A percentile compares a stretch with the other conserved stretches of the same genome.
These are phyloP conservation scores for Champsocephalus esox DNA, from an alignment of 2,797 vertebrate genomes.

Conservation along the genomic window DNA sequence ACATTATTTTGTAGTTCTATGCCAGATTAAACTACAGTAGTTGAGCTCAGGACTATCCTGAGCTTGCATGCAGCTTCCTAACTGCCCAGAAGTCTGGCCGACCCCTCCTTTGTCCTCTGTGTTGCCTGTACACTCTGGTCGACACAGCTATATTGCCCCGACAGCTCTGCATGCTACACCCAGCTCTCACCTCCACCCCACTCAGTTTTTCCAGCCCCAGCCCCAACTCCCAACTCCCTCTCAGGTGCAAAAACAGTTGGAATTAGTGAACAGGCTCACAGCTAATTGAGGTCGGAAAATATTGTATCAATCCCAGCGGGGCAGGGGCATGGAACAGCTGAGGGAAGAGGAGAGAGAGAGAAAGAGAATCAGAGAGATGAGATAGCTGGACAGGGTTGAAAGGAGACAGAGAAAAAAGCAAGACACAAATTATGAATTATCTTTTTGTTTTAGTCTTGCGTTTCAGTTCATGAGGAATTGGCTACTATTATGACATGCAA, in stretches of 20 bases:
- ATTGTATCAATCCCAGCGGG: conserved; percentile 88
- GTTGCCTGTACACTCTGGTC: conserved; percentile 77
- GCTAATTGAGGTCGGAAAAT: conserved; percentile 90
- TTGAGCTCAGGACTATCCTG: conserved; percentile 25
- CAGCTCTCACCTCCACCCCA: conserved; percentile 72
- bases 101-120: conserved; percentile 73
- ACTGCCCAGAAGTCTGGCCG: conserved; percentile 47
- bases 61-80: conserved; percentile 21
- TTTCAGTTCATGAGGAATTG: conserved; percentile 10
- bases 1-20: conserved; percentile 1
- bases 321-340: conserved; percentile 84
- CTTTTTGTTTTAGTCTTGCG: conserved; percentile 6
- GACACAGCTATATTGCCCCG: conserved; percentile 72
- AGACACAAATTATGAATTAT: background rate
- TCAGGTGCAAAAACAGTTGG: conserved; percentile 90
- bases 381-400: conserved; percentile 28
- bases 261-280: conserved; percentile 85
- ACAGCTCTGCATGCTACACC: conserved; percentile 75
- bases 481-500: background rate
- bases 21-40: background rate
- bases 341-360: conserved; percentile 72
- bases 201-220: conserved; percentile 86
- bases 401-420: conserved; percentile 22
- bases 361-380: conserved; percentile 53
- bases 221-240: conserved; percentile 73